Evolutionary conservation across 2,888 invertebrate genomes (phyloP), one percentile per base, ranked within the genome.

Genomic region (Anticlea derivata): DNA sequence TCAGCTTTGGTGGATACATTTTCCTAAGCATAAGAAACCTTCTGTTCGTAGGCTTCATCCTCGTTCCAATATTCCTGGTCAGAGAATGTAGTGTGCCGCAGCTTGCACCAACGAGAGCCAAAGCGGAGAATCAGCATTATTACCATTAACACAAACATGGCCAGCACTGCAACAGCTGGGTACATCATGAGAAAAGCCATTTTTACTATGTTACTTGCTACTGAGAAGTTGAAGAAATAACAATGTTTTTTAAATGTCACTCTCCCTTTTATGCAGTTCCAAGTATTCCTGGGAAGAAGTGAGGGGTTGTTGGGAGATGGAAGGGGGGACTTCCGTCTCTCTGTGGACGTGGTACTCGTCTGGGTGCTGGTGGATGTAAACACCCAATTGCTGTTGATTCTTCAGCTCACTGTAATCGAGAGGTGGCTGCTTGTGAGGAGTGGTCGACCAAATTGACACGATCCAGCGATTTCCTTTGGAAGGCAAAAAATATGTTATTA

Each of bases 361-460:
- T 49, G 74, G 64, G 57, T 65, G 78, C 60, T 73, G 78, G 34
- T 78, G 81, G 10, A 73, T 70, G 70, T 75, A 83, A 45, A 79
- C 91, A 1, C 83, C 66, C 6, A 73, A 65, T 26, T 77, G 66
- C 45, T 72, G 70, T 22, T 78, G 88, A 65, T 86, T 90, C 66
- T 94, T 93, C 0, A 97, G 81, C 77, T 96, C 96, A 0, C 94
- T 94, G 41, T 95, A 92, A 77, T 97, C 96, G 2, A 96, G 80
- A 0, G 97, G 94, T 1, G 96, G 95, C 74, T 96, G 96, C 61
- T 95, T 94, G 75, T 96, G 95, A 0, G 97, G 96, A 3, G 96
- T 95, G 26, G 95, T 92, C 1, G 96, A 95, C 96, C 96, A 97
- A 76, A 97, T 91, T 1, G 96, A 95, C 10, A 95, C 93, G 52